These are phyloP conservation scores for Spinibarbus caldwelli DNA, from an alignment of 2,797 vertebrate species.

Conservation along the genomic window DNA sequence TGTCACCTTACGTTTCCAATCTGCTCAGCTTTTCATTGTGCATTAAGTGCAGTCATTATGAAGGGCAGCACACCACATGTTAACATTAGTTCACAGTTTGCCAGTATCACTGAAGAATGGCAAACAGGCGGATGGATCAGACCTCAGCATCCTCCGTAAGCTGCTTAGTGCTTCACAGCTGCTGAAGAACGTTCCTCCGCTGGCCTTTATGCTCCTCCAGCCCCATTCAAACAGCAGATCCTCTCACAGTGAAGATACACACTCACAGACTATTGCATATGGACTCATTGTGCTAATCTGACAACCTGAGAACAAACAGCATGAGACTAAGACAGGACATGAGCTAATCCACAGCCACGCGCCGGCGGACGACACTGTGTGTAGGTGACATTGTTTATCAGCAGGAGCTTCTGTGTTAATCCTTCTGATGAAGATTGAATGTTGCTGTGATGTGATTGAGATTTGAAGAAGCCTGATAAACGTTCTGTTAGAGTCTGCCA, in stretches of 20 bases:
- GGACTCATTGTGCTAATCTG: slow-evolving; percentile 71
- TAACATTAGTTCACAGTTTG: slow-evolving; percentile 29
- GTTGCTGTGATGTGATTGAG: background rate
- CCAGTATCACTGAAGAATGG: slow-evolving; percentile 44
- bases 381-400: slow-evolving; percentile 46
- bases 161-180: slow-evolving; percentile 58
- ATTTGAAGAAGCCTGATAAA: slow-evolving; percentile 26
- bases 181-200: slow-evolving; percentile 41
- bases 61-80: slow-evolving; percentile 16
- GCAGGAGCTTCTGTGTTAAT: slow-evolving; percentile 25
- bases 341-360: slow-evolving; percentile 63
- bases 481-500: background rate
- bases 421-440: slow-evolving; percentile 29
- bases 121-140: slow-evolving; percentile 53
- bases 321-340: slow-evolving; percentile 67
- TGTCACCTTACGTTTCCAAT: slow-evolving; percentile 2
- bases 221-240: slow-evolving; percentile 65
- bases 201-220: slow-evolving; percentile 59
- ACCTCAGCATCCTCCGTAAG: slow-evolving; percentile 61
- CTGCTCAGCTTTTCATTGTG: background rate
- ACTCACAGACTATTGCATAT: slow-evolving; percentile 61
- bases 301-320: slow-evolving; percentile 67
- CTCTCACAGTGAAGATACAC: slow-evolving; percentile 65
- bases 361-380: too few species aligned
- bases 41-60: slow-evolving; percentile 5